These are phyloP conservation scores for Patella caerulea DNA, from an alignment of 2,888 invertebrate genomes.

Conservation along the genomic window DNA sequence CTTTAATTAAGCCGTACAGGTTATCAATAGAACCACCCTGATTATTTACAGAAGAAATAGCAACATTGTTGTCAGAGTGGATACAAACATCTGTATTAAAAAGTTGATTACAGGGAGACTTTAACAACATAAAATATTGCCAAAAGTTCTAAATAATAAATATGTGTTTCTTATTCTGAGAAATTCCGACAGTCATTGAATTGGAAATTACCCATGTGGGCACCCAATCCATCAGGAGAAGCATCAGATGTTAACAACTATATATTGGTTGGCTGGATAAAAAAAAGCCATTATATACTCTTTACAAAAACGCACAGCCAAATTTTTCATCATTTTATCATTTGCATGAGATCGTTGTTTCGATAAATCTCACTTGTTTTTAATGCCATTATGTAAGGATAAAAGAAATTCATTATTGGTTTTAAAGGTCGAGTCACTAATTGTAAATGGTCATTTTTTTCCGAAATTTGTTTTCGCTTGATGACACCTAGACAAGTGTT, in stretches of 20 bases:
- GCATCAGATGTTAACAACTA: not conserved
- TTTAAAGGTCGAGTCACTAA: too few relatives aligned
- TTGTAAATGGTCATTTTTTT: too few relatives aligned
- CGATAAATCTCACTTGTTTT: too few relatives aligned
- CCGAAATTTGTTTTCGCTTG: too few relatives aligned
- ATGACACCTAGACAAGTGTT: too few relatives aligned
- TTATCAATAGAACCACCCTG: not conserved
- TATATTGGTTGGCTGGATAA: not conserved
- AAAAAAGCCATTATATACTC: too few relatives aligned
- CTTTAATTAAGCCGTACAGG: too few relatives aligned
- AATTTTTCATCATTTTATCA: too few relatives aligned
- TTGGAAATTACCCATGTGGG: not conserved
- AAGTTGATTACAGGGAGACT: not conserved
- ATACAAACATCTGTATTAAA: not conserved
- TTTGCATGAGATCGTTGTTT: too few relatives aligned
- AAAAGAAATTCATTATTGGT: too few relatives aligned
- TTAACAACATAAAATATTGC: not conserved
- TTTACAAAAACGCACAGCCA: too few relatives aligned
- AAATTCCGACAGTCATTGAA: not conserved
- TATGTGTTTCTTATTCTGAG: not conserved
- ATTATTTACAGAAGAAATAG: not conserved
- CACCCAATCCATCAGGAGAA: not conserved
- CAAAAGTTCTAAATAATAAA: not conserved
- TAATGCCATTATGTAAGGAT: too few relatives aligned
- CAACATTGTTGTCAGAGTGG: not conserved